These are phyloP conservation scores for Choreutis nemorana DNA, from an alignment of 2,888 invertebrate genomes.

Conservation along the genomic window DNA sequence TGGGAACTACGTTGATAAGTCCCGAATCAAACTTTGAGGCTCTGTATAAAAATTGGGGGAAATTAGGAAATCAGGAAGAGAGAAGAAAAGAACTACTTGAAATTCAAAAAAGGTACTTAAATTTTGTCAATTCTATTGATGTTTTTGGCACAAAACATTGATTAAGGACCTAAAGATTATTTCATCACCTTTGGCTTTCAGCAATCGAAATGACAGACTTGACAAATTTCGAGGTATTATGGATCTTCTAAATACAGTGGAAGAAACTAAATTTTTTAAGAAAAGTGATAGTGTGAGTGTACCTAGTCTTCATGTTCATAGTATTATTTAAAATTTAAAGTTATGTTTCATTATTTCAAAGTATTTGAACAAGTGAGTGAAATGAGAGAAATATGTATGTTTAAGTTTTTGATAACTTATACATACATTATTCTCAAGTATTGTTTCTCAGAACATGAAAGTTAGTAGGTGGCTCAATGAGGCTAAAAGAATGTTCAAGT, in stretches of 20 bases:
- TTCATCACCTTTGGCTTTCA: constrained; percentile 17
- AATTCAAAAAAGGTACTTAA: constrained; percentile 62
- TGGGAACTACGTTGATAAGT: constrained; percentile 21
- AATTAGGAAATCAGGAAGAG: constrained; percentile 50
- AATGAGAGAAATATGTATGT: too few relatives aligned
- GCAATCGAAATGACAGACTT: constrained; percentile 48
- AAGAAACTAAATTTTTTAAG: constrained; percentile 16
- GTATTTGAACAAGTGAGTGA: too few relatives aligned
- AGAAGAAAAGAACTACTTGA: constrained; percentile 62
- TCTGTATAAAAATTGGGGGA: constrained; percentile 49
- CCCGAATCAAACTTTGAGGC: constrained; percentile 21
- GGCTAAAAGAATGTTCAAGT: too few relatives aligned
- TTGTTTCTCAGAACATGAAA: too few relatives aligned
- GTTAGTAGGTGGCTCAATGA: too few relatives aligned
- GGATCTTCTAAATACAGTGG: constrained; percentile 36
- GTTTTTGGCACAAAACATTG: neutral
- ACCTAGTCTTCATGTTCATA: constrained; percentile 9
- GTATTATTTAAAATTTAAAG: neutral
- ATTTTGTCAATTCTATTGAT: neutral
- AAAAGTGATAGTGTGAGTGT: constrained; percentile 10
- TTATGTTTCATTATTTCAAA: too few relatives aligned
- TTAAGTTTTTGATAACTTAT: too few relatives aligned
- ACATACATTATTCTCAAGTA: too few relatives aligned
- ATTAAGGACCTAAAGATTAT: neutral
- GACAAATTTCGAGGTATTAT: constrained; percentile 62